A percentile compares a stretch with the other conserved stretches of the same genome.
phyloP scores from a whole-genome alignment of 2,797 vertebrate species.

The Psittacula derbiana region DNA sequence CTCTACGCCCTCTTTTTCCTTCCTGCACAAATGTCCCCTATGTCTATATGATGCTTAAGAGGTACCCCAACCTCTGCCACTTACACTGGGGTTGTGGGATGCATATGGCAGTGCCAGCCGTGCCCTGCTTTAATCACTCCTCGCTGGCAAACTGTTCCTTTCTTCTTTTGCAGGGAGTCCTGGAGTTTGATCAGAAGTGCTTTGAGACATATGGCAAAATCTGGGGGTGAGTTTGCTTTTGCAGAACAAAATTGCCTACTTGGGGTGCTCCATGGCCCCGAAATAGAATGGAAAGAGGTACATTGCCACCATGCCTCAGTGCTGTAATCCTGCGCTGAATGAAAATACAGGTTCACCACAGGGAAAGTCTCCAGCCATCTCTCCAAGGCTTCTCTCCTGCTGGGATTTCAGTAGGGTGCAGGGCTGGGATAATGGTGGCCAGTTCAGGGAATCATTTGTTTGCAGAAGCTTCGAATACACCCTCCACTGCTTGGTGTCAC shows the following conservation, averaged over 20 bases:
- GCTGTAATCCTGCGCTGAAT: background rate
- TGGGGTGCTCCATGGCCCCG: background rate
- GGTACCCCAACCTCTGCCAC: background rate
- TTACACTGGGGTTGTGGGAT: background rate
- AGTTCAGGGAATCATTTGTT: background rate
- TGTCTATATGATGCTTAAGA: background rate
- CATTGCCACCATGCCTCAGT: background rate
- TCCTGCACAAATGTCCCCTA: background rate
- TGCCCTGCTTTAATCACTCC: background rate
- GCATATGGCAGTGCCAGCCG: background rate
- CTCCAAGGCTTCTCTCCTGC: background rate
- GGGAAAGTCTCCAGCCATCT: background rate
- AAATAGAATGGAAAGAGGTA: background rate
- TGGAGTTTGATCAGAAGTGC: slow-evolving; percentile 38
- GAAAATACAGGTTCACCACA: background rate
- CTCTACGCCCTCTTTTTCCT: background rate
- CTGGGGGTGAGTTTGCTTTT: slow-evolving; percentile 54
- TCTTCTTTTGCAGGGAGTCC: slow-evolving; percentile 27
- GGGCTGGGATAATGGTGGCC: background rate
- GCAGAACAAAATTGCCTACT: background rate
- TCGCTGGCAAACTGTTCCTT: background rate
- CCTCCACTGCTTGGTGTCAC: background rate
- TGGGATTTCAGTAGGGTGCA: background rate
- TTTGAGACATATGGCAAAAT: slow-evolving; percentile 63
- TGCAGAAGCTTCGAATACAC: background rate